Evolutionary conservation across 2,888 invertebrate species (phyloP).

Genomic region (Temnothorax rugatulus): DNA sequence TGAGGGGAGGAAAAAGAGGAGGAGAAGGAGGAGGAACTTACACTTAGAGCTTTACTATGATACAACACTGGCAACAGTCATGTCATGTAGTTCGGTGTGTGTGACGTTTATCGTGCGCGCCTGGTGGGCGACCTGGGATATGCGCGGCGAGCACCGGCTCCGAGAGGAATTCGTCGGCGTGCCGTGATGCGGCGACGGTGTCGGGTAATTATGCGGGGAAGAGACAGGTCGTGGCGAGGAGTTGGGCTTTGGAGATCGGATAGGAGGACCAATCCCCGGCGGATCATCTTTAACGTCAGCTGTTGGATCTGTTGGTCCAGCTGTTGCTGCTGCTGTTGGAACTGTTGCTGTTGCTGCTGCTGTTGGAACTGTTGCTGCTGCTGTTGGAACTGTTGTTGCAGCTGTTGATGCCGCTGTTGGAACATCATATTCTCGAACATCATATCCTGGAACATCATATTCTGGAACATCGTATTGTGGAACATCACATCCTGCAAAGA

Average conservation of each 20-base stretch:
- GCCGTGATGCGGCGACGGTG: constrained; percentile 86
- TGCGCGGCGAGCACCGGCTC: no score
- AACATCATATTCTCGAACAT: no score
- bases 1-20: neutral
- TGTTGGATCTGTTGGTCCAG: no score
- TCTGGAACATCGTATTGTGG: no score
- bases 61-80: constrained; percentile 83
- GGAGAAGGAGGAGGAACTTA: constrained; percentile 79
- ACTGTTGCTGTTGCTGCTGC: constrained; percentile 82
- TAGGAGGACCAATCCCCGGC: no score
- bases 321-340: no score
- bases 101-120: constrained; percentile 55
- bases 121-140: no score
- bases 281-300: no score
- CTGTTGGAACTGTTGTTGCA: constrained; percentile 84
- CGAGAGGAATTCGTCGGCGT: no score
- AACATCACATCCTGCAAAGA: no score
- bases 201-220: constrained; percentile 89
- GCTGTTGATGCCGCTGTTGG: constrained; percentile 87
- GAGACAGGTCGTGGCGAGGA: constrained; percentile 91
- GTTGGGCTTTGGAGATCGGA: constrained; percentile 92
- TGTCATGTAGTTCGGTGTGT: constrained; percentile 74
- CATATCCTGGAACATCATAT: no score
- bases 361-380: constrained; percentile 88
- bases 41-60: constrained; percentile 81